Base-by-base conservation (phyloP, 64 coral and sea anemone genomes). In the Porites australiensis region DNA sequence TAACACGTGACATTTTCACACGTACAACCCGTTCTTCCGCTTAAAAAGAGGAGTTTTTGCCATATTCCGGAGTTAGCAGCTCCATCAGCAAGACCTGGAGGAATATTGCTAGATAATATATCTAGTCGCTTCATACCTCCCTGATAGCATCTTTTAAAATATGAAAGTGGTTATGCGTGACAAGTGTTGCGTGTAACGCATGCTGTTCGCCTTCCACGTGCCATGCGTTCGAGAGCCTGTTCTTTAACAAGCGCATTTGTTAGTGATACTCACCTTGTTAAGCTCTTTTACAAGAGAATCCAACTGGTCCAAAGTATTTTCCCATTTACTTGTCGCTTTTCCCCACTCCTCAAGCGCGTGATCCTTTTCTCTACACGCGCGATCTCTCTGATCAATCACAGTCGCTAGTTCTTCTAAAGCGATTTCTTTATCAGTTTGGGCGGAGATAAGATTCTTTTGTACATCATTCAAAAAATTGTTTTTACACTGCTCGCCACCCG, bases 321-420 rank as follows among this genome's bases (percentile, higher is more conserved):
- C 98, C 98, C 98, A 99, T 76, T 99, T 99, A 45, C 87, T 83
- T 0, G 98, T 95, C 5, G 98, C 98, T 79, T 94, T 96, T 1
- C 94, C 98, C 98, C 98, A 99, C 73, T 99, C 98, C 86, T 99
- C 98, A n/a, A 96, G 79, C 3, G 98, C 98, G 15, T 88, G 87
- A 44, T 99, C 98, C 20, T 95, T 71, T 54, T 99, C 98, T 46
- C 54, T 70, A 4, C 96, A 77, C 9, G 96, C 75, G 44, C 93
- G 82, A 75, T 99, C 88, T 19, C 94, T 83, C 47, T 99, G 94
- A 60, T 96, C 87, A 82, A 96, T 94, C 77, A 99, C 98, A 49
- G 95, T 92, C 15, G 94, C 94, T 19, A 99, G 74, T 68, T 99
- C 94, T 69, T 96, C 91, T 0, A 96, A 57, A 15, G 94, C 91